A percentile compares a stretch with the other conserved stretches of the same genome.
Conservation (phyloP, 2,113 vertebrate genomes). For the Empidonax traillii region DNA sequence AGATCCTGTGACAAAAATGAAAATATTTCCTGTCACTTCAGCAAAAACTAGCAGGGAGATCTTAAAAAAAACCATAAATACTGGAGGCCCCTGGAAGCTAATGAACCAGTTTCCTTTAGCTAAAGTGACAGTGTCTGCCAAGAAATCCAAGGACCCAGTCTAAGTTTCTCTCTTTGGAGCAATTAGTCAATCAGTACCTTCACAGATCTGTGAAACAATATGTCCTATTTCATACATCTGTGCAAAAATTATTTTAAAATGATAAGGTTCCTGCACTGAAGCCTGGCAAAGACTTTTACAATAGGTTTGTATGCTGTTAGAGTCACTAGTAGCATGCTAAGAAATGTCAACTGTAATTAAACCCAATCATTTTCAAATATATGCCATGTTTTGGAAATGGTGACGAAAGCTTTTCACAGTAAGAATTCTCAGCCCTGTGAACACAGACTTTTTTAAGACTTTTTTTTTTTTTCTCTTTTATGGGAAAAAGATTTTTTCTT, state of each 20-base stretch:
- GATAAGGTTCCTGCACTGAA: constrained; percentile 6
- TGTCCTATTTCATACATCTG: not conserved
- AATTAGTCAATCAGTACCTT: constrained; percentile 47
- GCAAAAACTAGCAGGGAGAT: not conserved
- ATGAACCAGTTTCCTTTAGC: not conserved
- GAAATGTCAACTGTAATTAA: constrained; percentile 38
- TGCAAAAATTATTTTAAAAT: not conserved
- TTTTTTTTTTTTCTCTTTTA: not conserved
- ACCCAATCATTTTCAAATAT: not conserved
- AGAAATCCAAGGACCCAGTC: not conserved
- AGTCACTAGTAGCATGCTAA: not conserved
- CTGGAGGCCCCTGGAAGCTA: not conserved
- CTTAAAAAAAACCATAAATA: not conserved
- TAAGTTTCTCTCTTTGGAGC: not conserved
- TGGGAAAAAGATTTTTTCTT: not conserved
- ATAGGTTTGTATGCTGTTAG: not conserved
- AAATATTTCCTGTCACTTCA: not conserved
- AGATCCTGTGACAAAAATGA: not conserved
- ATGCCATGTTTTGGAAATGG: not conserved
- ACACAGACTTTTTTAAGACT: not conserved
- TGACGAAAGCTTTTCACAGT: not conserved
- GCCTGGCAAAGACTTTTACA: not conserved
- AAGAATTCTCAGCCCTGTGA: not conserved
- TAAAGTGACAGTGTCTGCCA: constrained; percentile 38
- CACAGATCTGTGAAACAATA: constrained; percentile 17